phyloP scores from a whole-genome alignment of 2,888 invertebrate genomes.

The Lamellibrachia columna region DNA sequence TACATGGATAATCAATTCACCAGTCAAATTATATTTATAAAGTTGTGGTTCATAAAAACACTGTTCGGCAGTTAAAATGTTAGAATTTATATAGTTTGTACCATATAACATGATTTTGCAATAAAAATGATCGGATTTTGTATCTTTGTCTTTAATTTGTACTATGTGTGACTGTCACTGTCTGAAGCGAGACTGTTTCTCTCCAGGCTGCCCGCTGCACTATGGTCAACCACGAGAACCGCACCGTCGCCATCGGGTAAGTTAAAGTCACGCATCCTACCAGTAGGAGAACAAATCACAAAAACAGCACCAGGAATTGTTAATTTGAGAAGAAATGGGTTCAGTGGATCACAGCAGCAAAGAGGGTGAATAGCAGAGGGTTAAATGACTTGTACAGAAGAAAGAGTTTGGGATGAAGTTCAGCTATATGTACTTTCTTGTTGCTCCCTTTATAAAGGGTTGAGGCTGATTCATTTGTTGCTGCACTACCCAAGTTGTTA shows the following conservation, averaged over 20 bases:
- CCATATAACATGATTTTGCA: no score
- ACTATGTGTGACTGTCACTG: neutral
- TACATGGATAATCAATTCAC: neutral
- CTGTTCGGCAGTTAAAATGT: neutral
- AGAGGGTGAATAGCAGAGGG: no score
- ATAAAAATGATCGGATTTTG: neutral
- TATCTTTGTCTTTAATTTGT: conserved; percentile 34
- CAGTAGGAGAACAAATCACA: no score
- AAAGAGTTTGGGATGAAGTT: no score
- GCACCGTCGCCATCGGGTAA: conserved; percentile 80
- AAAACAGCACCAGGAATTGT: no score
- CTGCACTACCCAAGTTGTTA: no score
- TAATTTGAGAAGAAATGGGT: no score
- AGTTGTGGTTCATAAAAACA: neutral
- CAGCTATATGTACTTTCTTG: no score
- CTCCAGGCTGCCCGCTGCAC: conserved; percentile 87
- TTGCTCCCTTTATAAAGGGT: no score
- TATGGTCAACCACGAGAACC: conserved; percentile 80
- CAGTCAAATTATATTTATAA: neutral
- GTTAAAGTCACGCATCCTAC: conserved; percentile 27
- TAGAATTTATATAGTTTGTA: neutral
- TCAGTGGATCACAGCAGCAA: no score
- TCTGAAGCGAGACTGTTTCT: neutral
- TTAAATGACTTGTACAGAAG: no score
- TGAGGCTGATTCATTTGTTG: no score